phyloP scores from a whole-genome alignment of 1,140 invertebrate species.

The Ephestia elutella region DNA sequence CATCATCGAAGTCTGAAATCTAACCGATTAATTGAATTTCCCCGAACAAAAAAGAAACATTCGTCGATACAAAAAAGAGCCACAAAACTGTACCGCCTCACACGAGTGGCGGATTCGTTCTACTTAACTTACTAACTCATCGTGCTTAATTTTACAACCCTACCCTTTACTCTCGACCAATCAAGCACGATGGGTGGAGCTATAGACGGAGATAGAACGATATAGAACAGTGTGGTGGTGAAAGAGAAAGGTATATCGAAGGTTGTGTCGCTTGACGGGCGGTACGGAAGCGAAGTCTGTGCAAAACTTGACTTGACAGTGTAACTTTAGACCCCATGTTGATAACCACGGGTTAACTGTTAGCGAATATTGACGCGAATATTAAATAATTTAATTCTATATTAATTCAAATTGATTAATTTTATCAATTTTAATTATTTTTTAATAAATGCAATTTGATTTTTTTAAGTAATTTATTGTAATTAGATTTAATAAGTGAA shows the following conservation, averaged over 20 bases:
- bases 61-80: background rate
- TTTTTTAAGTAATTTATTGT: too few relatives aligned
- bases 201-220: constrained; percentile 9
- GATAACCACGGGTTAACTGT: background rate
- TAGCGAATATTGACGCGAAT: background rate
- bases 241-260: constrained; percentile 11
- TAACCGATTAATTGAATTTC: background rate
- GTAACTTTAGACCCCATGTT: background rate
- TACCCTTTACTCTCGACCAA: constrained; percentile 10
- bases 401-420: too few relatives aligned
- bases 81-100: background rate
- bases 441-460: too few relatives aligned
- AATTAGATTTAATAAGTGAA: too few relatives aligned
- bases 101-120: constrained; percentile 7
- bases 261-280: constrained; percentile 6
- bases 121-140: constrained; percentile 9
- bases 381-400: background rate
- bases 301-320: constrained; percentile 10
- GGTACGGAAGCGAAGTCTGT: constrained; percentile 7
- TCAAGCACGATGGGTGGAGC: constrained; percentile 15
- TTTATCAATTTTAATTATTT: too few relatives aligned
- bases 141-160: constrained; percentile 8
- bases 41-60: constrained; percentile 1
- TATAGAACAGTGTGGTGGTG: background rate
- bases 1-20: too few relatives aligned